phyloP scores from a whole-genome alignment of 2,888 invertebrate genomes.

The Microctonus hyperodae region DNA sequence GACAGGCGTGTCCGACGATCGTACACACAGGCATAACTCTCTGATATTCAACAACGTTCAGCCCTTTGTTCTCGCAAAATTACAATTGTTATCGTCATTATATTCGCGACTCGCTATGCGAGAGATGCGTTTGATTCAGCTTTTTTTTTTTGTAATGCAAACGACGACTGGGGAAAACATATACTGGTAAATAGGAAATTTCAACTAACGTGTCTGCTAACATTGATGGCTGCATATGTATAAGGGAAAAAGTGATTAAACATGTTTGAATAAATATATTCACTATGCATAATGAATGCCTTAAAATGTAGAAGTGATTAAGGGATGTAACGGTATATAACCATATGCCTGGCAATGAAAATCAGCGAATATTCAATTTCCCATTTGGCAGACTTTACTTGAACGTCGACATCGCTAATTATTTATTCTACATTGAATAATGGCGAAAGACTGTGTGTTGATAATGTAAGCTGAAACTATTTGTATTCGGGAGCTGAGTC shows the following conservation, averaged over 20 bases:
- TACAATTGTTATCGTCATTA: constrained; percentile 62
- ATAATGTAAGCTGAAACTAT: constrained; percentile 54
- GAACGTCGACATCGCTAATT: constrained; percentile 25
- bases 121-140: constrained; percentile 43
- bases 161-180: neutral
- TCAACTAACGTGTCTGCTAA: neutral
- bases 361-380: neutral
- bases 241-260: neutral
- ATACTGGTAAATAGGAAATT: neutral
- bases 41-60: constrained; percentile 42
- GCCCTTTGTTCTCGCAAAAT: constrained; percentile 59
- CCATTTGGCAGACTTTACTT: constrained; percentile 5
- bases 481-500: neutral
- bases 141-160: neutral
- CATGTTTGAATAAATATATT: neutral
- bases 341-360: neutral
- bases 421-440: constrained; percentile 19
- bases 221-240: neutral
- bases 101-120: constrained; percentile 55
- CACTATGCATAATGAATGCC: neutral
- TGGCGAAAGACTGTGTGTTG: constrained; percentile 35
- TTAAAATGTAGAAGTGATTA: neutral
- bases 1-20: constrained; percentile 32
- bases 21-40: constrained; percentile 50
- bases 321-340: neutral